Percentiles rank a stretch among this genome's conserved stretches.
Evolutionary conservation across 2,888 invertebrate genomes (phyloP).

Genomic region (Doris montereyensis): DNA sequence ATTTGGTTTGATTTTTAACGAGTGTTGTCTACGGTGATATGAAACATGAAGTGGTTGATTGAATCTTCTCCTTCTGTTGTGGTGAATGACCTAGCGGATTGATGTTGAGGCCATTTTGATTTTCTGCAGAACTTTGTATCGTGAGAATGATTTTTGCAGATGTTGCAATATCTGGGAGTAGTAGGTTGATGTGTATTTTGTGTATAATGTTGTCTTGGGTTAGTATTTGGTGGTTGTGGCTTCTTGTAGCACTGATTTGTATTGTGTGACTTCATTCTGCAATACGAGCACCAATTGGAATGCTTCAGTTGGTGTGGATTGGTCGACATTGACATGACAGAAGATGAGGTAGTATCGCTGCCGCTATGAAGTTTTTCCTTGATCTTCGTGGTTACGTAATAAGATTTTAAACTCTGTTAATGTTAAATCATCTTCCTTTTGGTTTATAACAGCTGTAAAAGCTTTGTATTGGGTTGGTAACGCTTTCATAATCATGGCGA

Average conservation of each 20-base stretch:
- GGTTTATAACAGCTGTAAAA: constrained; percentile 40
- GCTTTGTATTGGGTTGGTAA: constrained; percentile 37
- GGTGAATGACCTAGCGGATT: no score
- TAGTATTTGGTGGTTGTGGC: constrained; percentile 5
- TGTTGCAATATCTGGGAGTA: neutral
- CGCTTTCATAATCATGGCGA: constrained; percentile 46
- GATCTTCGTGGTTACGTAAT: constrained; percentile 27
- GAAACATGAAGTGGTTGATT: neutral
- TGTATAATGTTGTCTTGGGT: no score
- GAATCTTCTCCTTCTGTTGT: neutral
- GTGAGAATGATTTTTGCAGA: neutral
- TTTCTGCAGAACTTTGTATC: neutral
- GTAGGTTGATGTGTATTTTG: neutral
- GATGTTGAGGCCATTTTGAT: neutral
- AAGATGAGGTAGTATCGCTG: neutral
- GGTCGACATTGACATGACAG: neutral
- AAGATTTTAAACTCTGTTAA: neutral
- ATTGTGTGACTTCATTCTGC: neutral
- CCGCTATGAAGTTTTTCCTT: constrained; percentile 25
- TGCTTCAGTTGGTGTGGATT: neutral
- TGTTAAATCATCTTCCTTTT: constrained; percentile 22
- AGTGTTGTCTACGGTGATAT: neutral
- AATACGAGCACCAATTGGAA: neutral
- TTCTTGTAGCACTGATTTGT: neutral
- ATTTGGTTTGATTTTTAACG: neutral